Evolutionary conservation across 2,113 vertebrate species (phyloP).

Genomic region (Ptilorrhoa leucosticta): DNA sequence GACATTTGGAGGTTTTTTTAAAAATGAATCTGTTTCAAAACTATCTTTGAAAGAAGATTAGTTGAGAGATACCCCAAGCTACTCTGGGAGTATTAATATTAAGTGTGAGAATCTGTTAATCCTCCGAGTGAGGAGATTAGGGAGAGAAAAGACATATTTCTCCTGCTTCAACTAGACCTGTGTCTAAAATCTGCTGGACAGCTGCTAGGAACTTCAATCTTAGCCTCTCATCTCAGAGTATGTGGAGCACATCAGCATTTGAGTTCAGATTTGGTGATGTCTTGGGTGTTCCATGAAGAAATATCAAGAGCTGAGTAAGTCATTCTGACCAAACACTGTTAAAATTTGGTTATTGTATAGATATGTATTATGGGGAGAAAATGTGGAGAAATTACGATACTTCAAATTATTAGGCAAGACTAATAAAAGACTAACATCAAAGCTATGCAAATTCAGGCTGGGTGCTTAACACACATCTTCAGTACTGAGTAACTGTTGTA

Average conservation of each 20-base stretch:
- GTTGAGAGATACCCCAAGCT: background rate
- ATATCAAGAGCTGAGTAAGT: background rate
- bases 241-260: background rate
- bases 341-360: background rate
- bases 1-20: background rate
- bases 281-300: background rate
- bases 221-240: background rate
- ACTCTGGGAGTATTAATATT: background rate
- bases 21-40: background rate
- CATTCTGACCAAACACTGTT: background rate
- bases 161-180: background rate
- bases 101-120: background rate
- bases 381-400: background rate
- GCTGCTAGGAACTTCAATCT: background rate
- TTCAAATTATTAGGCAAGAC: background rate
- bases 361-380: background rate
- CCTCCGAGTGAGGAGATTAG: background rate
- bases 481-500: background rate
- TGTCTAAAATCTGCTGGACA: background rate
- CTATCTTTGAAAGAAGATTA: background rate
- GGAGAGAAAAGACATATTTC: fast-evolving
- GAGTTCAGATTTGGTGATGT: background rate
- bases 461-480: background rate
- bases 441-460: background rate
- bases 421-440: background rate